These are phyloP conservation scores for Xiphias gladius DNA, from an alignment of 2,113 vertebrate species.

Conservation along the genomic window DNA sequence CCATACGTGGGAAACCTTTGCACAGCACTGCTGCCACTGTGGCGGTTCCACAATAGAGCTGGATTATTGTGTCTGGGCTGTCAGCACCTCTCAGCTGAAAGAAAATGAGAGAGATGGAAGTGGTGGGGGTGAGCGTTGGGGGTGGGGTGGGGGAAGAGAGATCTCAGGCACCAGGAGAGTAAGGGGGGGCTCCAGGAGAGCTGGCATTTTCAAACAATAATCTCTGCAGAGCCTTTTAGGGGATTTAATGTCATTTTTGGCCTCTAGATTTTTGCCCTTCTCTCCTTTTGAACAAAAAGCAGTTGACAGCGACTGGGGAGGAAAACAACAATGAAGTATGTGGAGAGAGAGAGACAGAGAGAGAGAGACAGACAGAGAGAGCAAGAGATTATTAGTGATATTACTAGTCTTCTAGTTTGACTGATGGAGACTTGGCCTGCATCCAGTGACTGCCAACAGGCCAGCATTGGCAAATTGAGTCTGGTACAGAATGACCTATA, in stretches of 20 bases:
- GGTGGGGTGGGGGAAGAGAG: constrained; percentile 39
- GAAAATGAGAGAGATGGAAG: constrained; percentile 64
- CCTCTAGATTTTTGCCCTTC: constrained; percentile 72
- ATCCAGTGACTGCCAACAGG: constrained; percentile 71
- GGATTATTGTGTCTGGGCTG: constrained; percentile 80
- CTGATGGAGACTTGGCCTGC: constrained; percentile 70
- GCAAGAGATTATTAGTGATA: constrained; percentile 56
- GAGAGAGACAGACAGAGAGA: constrained; percentile 1
- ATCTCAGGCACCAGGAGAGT: constrained; percentile 42
- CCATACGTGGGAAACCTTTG: constrained; percentile 74
- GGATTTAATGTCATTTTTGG: constrained; percentile 79
- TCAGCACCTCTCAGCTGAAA: constrained; percentile 78
- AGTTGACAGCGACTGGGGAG: constrained; percentile 26
- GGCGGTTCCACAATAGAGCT: constrained; percentile 64
- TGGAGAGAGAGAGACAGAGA: constrained; percentile 40
- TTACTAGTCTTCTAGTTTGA: constrained; percentile 65
- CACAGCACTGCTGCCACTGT: constrained; percentile 54
- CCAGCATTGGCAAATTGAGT: constrained; percentile 58
- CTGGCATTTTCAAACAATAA: constrained; percentile 76
- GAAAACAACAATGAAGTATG: constrained; percentile 44
- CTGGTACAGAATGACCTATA: constrained; percentile 78
- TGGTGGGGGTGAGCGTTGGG: no score
- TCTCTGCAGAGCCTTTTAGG: constrained; percentile 74
- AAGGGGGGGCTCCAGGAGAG: constrained; percentile 39
- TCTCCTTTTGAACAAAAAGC: constrained; percentile 68